These are phyloP conservation scores for Hipparchia semele DNA, from an alignment of 2,888 invertebrate species.

Conservation along the genomic window DNA sequence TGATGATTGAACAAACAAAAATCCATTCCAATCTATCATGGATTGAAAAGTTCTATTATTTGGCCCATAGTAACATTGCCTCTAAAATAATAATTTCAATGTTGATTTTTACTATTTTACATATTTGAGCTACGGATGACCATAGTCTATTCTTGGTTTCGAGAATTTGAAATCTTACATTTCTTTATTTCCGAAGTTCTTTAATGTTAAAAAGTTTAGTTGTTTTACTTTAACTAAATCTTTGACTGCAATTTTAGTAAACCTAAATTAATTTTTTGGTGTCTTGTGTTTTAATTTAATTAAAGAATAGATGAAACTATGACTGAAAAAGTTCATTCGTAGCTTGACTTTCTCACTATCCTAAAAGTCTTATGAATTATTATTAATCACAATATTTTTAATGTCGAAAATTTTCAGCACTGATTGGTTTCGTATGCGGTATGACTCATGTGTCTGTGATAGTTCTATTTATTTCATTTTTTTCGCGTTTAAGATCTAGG, in stretches of 20 bases:
- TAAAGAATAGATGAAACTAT: neutral
- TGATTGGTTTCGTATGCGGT: conserved; percentile 66
- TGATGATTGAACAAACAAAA: neutral
- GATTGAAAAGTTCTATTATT: neutral
- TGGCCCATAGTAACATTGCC: conserved; percentile 16
- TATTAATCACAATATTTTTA: conserved; percentile 44
- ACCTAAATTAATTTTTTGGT: too few species aligned
- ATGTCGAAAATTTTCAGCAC: conserved; percentile 61
- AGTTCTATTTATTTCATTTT: conserved; percentile 71
- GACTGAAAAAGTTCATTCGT: conserved; percentile 40
- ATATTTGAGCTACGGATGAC: conserved; percentile 37
- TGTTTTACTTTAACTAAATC: too few species aligned
- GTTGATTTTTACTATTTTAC: conserved; percentile 34
- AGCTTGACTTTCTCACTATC: conserved; percentile 48
- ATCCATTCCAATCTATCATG: neutral
- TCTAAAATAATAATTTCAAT: neutral
- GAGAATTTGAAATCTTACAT: neutral
- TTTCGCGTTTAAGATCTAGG: conserved; percentile 52
- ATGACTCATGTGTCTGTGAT: conserved; percentile 80
- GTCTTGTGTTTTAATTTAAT: neutral
- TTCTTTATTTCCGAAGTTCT: too few species aligned
- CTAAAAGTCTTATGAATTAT: conserved; percentile 67
- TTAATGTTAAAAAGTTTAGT: too few species aligned
- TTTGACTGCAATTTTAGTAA: too few species aligned
- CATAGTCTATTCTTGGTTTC: neutral